A percentile compares a stretch with the other conserved stretches of the same genome.
phyloP scores from a whole-genome alignment of 1,140 invertebrate species.

The Pygmarrhopalites habei region DNA sequence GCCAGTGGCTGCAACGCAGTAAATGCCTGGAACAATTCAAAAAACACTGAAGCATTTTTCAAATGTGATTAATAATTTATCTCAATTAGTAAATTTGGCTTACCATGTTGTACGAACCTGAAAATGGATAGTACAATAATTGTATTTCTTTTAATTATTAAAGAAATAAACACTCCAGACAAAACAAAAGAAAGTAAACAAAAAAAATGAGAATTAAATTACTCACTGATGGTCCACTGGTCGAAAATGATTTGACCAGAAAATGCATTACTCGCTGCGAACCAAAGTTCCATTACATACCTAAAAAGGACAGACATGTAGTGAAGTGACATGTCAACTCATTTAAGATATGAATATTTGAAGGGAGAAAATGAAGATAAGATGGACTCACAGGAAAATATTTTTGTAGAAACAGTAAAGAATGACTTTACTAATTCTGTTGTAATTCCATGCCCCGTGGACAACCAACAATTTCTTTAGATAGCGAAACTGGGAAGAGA shows the following conservation, averaged over 20 bases:
- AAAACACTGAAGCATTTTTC: too few relatives aligned
- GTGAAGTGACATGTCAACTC: too few relatives aligned
- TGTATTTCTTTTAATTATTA: too few relatives aligned
- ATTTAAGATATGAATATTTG: too few relatives aligned
- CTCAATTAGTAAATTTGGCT: slow-evolving; percentile 36
- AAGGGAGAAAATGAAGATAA: too few relatives aligned
- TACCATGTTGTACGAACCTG: slow-evolving; percentile 92
- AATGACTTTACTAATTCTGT: slow-evolving; percentile 92
- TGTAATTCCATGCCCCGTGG: slow-evolving; percentile 98
- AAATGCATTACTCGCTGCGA: slow-evolving; percentile 95
- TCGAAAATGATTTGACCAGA: slow-evolving; percentile 97
- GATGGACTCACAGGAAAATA: slow-evolving; percentile 93
- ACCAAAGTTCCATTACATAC: slow-evolving; percentile 99
- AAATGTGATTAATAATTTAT: slow-evolving; percentile 1
- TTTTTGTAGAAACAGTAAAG: slow-evolving; percentile 99
- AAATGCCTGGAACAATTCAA: slow-evolving; percentile 68
- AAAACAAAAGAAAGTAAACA: too few relatives aligned
- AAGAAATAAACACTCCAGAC: too few relatives aligned
- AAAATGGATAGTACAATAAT: too few relatives aligned
- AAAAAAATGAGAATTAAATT: too few relatives aligned
- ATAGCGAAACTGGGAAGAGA: slow-evolving; percentile 72
- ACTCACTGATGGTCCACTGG: slow-evolving; percentile 95
- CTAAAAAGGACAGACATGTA: too few relatives aligned
- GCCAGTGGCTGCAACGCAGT: slow-evolving; percentile 88
- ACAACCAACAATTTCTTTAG: slow-evolving; percentile 83